Percentiles rank a stretch among this genome's conserved stretches.
These are phyloP conservation scores for Drusus annulatus DNA, from an alignment of 1,140 invertebrate species.

Conservation along the genomic window DNA sequence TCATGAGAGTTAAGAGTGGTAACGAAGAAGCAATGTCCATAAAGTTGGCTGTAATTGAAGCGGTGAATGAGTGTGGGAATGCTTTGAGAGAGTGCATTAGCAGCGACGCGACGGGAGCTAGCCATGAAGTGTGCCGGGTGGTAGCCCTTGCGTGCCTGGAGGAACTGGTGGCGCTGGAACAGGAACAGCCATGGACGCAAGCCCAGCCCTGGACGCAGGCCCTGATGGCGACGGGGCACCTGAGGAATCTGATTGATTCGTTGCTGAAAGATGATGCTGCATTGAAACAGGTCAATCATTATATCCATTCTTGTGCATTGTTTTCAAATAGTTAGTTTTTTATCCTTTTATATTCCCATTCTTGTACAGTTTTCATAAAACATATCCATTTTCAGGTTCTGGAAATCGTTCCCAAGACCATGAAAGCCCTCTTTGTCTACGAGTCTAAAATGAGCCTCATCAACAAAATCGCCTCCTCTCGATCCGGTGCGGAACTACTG, in stretches of 20 bases:
- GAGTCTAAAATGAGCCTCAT: slow-evolving; percentile 91
- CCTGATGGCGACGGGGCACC: slow-evolving; percentile 84
- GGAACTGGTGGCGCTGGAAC: slow-evolving; percentile 83
- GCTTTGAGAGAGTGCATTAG: slow-evolving; percentile 88
- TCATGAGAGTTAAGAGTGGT: slow-evolving; percentile 61
- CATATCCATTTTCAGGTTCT: slow-evolving; percentile 70
- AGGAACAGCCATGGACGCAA: slow-evolving; percentile 78
- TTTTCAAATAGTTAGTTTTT: too few species aligned
- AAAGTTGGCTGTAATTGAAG: slow-evolving; percentile 62
- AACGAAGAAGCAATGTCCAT: slow-evolving; percentile 54
- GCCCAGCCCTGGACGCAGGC: slow-evolving; percentile 83
- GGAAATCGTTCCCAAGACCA: slow-evolving; percentile 77
- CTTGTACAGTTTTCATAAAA: too few species aligned
- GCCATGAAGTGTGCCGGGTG: slow-evolving; percentile 92
- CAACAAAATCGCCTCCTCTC: slow-evolving; percentile 79
- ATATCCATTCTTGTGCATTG: too few species aligned
- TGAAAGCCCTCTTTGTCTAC: slow-evolving; percentile 88
- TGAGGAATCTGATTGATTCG: slow-evolving; percentile 88
- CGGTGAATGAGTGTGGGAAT: slow-evolving; percentile 79
- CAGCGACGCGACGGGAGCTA: slow-evolving; percentile 87
- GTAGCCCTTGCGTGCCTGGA: slow-evolving; percentile 87
- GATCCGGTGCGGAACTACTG: slow-evolving; percentile 82
- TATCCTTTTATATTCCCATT: too few species aligned
- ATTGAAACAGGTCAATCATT: slow-evolving; percentile 70
- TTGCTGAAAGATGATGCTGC: slow-evolving; percentile 82